Percentiles rank a stretch among this genome's conserved stretches.
Conservation (phyloP, 2,888 invertebrate species). For the Amphimallon solstitiale region DNA sequence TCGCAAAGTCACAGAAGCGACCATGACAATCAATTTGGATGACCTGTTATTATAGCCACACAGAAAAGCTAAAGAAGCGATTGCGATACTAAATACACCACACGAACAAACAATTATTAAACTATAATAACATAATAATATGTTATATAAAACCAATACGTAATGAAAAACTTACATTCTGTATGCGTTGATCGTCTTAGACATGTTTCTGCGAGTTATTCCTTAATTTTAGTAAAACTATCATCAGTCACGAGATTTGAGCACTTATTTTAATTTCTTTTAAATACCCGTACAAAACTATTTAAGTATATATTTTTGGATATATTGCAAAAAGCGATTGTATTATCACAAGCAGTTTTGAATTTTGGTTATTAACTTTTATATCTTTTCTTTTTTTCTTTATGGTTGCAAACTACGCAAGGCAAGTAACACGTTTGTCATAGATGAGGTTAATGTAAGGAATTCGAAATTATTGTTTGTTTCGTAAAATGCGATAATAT, state of each 20-base stretch:
- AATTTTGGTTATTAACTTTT: conserved; percentile 3
- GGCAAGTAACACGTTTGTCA: background rate
- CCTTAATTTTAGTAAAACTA: conserved; percentile 32
- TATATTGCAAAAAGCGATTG: conserved; percentile 28
- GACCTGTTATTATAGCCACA: no score
- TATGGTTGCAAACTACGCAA: background rate
- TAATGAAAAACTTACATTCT: conserved; percentile 79
- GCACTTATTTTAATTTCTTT: conserved; percentile 22
- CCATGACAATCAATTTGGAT: no score
- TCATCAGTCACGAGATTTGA: conserved; percentile 37
- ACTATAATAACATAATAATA: conserved; percentile 40
- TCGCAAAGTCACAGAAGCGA: no score
- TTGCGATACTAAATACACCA: conserved; percentile 40
- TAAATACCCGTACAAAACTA: conserved; percentile 30
- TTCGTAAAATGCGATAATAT: conserved; percentile 15
- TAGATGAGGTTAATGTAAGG: conserved; percentile 14
- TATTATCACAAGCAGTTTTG: conserved; percentile 35
- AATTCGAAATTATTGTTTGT: conserved; percentile 1
- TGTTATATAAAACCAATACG: conserved; percentile 45
- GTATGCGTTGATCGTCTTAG: conserved; percentile 89
- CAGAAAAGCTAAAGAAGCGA: no score
- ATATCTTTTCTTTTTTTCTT: conserved; percentile 1
- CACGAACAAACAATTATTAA: conserved; percentile 46
- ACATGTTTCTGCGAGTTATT: conserved; percentile 68
- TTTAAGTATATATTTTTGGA: background rate